Evolutionary conservation across 1,140 invertebrate species (phyloP), one percentile per base, ranked within the genome.

Genomic region (Idris sp.): DNA sequence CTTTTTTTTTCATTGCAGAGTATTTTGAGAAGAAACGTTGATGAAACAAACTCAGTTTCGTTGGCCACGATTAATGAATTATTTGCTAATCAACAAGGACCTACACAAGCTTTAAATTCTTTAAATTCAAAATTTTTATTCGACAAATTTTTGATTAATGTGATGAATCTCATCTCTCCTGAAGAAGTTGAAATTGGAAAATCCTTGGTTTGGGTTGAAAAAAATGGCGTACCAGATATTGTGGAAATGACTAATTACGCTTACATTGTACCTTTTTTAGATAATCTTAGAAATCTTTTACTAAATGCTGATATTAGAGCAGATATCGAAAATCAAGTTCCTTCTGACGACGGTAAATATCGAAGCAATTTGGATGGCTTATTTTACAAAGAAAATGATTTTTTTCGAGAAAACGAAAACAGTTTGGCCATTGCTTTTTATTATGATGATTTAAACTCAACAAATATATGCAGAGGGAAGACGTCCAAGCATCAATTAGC

Each of bases 401-500:
- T 61, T 49, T 54, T 72, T 72, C 3, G 7, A 18, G 7, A 28
- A 9, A 56, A 61, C 19, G 2, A 40, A 16, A 71, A 77, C 6
- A 31, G 41, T 7, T 68, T 77, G 36, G 65, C 59, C n/a, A 71
- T 77, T 13, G 53, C 74, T 26, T 62, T 74, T 2, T 76, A 76
- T 53, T 68, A 38, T 16, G 62, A 76, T 43, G 62, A 76, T 9
- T 16, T 64, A 8, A 22, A 48, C 4, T 19, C 54, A 7, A 30
- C 56, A 2, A 69, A 62, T 56, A 25, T 22, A 31, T 26, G 25
- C 5, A 36, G 33, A 19, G 7, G 14, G 15, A 48, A 10, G 11
- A 13, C 35, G 2, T 36, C 14, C 11, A 48, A 58, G 10, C 33
- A 76, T 7, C 51, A 74, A 71, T 10, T 64, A 2, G n/a, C 38